A percentile compares a stretch with the other conserved stretches of the same genome.
phyloP scores from a whole-genome alignment of 1,140 invertebrate genomes.

The Brachionus koreanus region DNA sequence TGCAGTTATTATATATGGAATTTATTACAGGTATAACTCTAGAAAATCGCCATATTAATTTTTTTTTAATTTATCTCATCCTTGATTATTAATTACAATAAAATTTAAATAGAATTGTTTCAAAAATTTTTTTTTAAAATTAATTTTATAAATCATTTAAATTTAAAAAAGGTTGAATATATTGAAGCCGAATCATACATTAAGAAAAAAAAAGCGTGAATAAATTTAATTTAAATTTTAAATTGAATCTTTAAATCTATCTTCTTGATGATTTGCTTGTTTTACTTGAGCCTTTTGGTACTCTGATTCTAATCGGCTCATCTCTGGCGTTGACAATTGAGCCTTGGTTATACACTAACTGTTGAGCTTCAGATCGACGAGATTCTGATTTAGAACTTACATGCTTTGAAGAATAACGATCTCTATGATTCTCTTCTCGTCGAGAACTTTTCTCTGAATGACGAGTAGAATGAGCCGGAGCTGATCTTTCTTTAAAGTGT shows the following conservation, averaged over 20 bases:
- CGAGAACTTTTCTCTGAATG: background rate
- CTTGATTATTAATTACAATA: background rate
- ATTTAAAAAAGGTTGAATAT: background rate
- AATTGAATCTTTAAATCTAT: background rate
- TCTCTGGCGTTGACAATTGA: slow-evolving; percentile 18
- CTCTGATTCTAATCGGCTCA: background rate
- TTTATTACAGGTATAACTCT: background rate
- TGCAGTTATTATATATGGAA: background rate
- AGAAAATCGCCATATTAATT: slow-evolving; percentile 8
- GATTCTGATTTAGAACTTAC: slow-evolving; percentile 2
- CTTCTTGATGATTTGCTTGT: slow-evolving; percentile 14
- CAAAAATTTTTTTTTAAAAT: background rate
- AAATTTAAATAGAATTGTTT: background rate
- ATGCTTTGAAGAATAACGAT: background rate
- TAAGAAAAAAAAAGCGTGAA: background rate
- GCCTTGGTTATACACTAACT: slow-evolving; percentile 30
- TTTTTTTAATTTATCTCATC: background rate
- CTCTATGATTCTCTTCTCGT: background rate
- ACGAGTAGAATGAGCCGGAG: background rate
- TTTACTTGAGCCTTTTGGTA: background rate
- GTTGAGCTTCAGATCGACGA: slow-evolving; percentile 1
- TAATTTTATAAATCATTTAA: background rate
- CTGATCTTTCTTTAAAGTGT: background rate
- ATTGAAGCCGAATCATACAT: background rate
- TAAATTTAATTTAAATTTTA: background rate